Base-by-base conservation (phyloP, 2,888 invertebrate genomes). In the Orgyia antiqua region DNA sequence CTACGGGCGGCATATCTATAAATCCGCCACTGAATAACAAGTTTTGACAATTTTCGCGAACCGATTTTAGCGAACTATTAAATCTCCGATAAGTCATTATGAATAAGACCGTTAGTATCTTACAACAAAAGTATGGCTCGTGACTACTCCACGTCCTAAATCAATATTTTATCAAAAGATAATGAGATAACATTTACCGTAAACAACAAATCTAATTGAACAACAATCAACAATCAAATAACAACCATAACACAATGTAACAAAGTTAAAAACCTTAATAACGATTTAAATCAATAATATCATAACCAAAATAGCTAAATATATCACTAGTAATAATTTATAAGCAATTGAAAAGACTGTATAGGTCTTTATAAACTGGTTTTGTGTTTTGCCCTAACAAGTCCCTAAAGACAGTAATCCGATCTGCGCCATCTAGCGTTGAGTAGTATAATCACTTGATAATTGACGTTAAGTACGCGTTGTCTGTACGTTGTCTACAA, bases 391-490 rank as follows among this genome's bases (percentile, higher is more conserved):
- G 9, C 29, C 7, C 32, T 65, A 68, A 64, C 60, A 70, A 66
- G 63, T 56, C 72, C 58, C 62, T 24, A 43, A 39, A 57, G 69
- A 66, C 61, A 50, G 64, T 70, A 69, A 73, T 68, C 69, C 58
- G 65, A 62, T 60, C 59, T 56, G 50, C 67, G 74, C 69, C 74
- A 77, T 76, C 77, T 74, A 68, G 54, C 62, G 70, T 13, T 49
- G 64, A 75, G 61, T 68, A 73, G 75, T 59, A 67, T 71, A 68
- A 77, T 74, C 75, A 71, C 68, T 56, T 48, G 59, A 36, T 75
- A 75, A 74, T 76, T 75, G 75, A 74, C 75, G 57, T 62, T 48
- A 58, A 69, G 70, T 60, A 55, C 30, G 15, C 27, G 23, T 38
- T 47, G 44, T n/a, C n/a, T n/a, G n/a, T n/a, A n/a, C 27, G 23